Conservation (phyloP, 2,888 invertebrate species). For the Hymenopus coronatus region DNA sequence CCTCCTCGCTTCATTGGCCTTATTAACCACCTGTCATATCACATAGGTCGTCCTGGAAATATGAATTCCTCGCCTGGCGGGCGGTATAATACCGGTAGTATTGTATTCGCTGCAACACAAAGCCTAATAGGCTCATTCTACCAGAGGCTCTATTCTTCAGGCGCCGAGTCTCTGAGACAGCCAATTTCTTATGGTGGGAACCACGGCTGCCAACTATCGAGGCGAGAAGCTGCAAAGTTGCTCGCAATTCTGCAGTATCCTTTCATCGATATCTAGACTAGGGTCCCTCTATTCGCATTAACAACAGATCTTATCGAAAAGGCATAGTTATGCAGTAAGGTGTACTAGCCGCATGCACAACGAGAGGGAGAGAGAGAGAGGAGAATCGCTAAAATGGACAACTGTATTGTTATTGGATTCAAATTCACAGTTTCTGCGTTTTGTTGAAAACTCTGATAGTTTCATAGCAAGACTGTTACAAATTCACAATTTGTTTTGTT, state of each 20-base stretch:
- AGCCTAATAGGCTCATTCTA: not conserved
- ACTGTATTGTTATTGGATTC: too few species aligned
- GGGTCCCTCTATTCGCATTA: too few species aligned
- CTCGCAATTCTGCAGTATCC: not conserved
- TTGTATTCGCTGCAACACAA: not conserved
- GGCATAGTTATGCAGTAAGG: too few species aligned
- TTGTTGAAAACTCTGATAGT: too few species aligned
- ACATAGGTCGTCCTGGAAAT: not conserved
- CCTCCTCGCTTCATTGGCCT: constrained; percentile 23
- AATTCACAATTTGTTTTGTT: too few species aligned
- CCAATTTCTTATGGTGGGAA: not conserved
- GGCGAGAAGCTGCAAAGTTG: not conserved
- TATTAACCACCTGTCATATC: constrained; percentile 30
- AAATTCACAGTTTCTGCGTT: too few species aligned
- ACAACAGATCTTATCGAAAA: too few species aligned
- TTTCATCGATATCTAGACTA: not conserved
- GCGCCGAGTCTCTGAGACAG: not conserved
- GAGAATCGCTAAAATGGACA: too few species aligned
- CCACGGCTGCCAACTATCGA: not conserved
- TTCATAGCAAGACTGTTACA: too few species aligned
- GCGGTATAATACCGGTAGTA: not conserved
- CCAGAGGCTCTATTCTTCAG: not conserved
- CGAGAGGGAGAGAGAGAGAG: too few species aligned
- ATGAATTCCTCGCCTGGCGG: not conserved
- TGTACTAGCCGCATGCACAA: too few species aligned